These are phyloP conservation scores for Brachypodius melanocephalos DNA, from an alignment of 2,113 vertebrate genomes.

Conservation along the genomic window DNA sequence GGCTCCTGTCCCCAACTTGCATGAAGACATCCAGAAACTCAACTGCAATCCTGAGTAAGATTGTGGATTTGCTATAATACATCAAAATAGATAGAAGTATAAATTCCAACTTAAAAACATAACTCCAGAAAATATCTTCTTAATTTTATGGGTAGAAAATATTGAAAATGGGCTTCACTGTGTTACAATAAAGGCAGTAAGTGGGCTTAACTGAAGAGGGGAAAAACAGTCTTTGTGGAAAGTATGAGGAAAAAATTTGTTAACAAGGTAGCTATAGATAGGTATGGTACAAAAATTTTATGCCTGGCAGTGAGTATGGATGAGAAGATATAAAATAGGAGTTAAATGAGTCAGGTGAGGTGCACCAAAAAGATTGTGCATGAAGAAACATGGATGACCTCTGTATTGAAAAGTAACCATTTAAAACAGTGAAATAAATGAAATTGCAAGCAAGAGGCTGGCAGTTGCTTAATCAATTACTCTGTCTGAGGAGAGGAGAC, in stretches of 20 bases:
- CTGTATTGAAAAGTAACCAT: not conserved
- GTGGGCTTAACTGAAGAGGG: not conserved
- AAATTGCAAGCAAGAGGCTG: not conserved
- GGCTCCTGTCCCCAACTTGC: slow-evolving; percentile 87
- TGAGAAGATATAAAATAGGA: not conserved
- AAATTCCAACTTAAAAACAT: not conserved
- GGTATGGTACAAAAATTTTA: not conserved
- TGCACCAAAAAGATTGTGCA: not conserved
- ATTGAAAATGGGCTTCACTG: not conserved
- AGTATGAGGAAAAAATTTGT: not conserved
- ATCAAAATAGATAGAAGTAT: not conserved
- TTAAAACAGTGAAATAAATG: not conserved
- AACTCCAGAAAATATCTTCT: not conserved
- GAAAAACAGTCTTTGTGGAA: not conserved
- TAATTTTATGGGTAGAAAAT: not conserved
- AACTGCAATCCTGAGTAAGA: slow-evolving; percentile 95
- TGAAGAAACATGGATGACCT: not conserved
- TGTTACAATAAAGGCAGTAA: not conserved
- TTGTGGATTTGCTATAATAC: not conserved
- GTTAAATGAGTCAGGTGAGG: not conserved
- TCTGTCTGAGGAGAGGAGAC: not conserved
- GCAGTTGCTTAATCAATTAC: not conserved
- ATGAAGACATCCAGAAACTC: slow-evolving; percentile 91
- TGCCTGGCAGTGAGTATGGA: not conserved
- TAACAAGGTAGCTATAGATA: not conserved